A percentile compares a stretch with the other conserved stretches of the same genome.
Evolutionary conservation across 2,113 vertebrate species (phyloP).

Genomic region (Megaceryle torquata): DNA sequence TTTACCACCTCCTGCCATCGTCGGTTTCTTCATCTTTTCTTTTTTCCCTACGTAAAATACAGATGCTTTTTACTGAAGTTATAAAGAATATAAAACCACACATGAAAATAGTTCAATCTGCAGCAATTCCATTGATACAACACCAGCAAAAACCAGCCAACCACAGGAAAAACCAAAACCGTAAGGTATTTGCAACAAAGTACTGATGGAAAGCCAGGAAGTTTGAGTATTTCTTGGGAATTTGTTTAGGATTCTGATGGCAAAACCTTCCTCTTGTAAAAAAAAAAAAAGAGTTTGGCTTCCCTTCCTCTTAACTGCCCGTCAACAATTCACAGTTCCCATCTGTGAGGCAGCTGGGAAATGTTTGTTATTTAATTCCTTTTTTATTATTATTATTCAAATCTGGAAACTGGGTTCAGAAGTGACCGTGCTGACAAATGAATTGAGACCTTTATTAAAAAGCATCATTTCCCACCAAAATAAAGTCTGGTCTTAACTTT

Average conservation of each 20-base stretch:
- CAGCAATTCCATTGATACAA: neutral
- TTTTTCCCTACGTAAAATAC: constrained; percentile 60
- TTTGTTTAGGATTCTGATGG: neutral
- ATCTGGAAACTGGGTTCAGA: neutral
- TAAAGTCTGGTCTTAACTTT: neutral
- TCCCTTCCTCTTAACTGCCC: neutral
- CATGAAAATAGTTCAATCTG: neutral
- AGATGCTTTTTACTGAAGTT: neutral
- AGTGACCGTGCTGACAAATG: fast-evolving
- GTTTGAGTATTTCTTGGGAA: neutral
- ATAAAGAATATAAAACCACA: neutral
- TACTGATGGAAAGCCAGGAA: neutral
- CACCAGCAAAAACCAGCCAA: neutral
- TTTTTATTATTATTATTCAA: too few species aligned
- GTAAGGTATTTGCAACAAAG: neutral
- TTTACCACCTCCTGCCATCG: constrained; percentile 23
- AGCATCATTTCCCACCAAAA: neutral
- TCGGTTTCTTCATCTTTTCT: constrained; percentile 35
- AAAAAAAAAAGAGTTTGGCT: too few species aligned
- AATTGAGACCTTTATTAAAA: neutral
- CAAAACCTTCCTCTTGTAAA: neutral
- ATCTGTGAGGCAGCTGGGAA: neutral
- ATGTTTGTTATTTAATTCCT: too few species aligned
- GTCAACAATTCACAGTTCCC: neutral
- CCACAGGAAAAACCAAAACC: too few species aligned